phyloP scores from a whole-genome alignment of 2,888 invertebrate genomes.

The Gerris lacustris region DNA sequence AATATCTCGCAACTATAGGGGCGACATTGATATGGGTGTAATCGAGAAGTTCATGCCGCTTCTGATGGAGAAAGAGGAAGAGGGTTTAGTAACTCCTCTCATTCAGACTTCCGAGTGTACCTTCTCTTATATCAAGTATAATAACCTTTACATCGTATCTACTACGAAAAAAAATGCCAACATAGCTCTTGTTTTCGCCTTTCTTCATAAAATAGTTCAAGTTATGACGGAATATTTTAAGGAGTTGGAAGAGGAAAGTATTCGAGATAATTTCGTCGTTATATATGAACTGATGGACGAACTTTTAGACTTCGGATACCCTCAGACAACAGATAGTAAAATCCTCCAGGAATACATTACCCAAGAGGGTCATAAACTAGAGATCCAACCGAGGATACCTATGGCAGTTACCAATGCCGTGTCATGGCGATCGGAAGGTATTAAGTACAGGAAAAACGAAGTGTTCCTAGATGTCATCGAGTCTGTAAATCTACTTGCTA shows the following conservation, averaged over 20 bases:
- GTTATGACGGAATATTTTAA: conserved; percentile 54
- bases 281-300: conserved; percentile 57
- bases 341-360: conserved; percentile 56
- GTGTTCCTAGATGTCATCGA: conserved; percentile 59
- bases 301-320: conserved; percentile 55
- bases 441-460: conserved; percentile 58
- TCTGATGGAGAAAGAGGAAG: conserved; percentile 54
- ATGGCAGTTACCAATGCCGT: conserved; percentile 61
- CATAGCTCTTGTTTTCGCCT: conserved; percentile 49
- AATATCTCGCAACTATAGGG: conserved; percentile 53
- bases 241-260: conserved; percentile 55
- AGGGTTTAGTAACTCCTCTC: conserved; percentile 47
- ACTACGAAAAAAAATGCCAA: conserved; percentile 54
- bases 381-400: conserved; percentile 51
- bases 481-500: conserved; percentile 52
- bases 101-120: conserved; percentile 45
- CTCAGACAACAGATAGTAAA: conserved; percentile 55
- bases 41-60: conserved; percentile 56
- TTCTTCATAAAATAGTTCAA: conserved; percentile 52
- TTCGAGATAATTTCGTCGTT: conserved; percentile 56
- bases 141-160: conserved; percentile 51
- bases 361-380: conserved; percentile 54
- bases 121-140: conserved; percentile 53
- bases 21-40: conserved; percentile 52
- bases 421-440: conserved; percentile 55